These are phyloP conservation scores for Chrysochloris asiatica DNA, from an alignment of 2,113 vertebrate species.

Conservation along the genomic window DNA sequence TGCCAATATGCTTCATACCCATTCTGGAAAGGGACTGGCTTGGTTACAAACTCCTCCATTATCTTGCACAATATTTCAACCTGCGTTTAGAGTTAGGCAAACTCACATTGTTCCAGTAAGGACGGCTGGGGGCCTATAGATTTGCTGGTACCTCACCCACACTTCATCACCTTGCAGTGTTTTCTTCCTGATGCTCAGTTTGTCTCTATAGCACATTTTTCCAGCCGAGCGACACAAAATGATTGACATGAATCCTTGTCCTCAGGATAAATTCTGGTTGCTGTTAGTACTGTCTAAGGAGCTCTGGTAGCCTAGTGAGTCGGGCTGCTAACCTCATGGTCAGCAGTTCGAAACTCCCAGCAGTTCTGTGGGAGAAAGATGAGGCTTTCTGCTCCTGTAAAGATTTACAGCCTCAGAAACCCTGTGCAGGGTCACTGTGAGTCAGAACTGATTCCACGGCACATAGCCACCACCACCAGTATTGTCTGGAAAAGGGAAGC, in stretches of 20 bases:
- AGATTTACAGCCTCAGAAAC: too few relatives aligned
- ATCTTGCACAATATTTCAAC: background rate
- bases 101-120: background rate
- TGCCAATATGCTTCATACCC: background rate
- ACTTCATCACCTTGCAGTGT: fast-evolving
- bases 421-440: too few relatives aligned
- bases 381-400: too few relatives aligned
- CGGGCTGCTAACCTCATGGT: too few relatives aligned
- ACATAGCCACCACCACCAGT: too few relatives aligned
- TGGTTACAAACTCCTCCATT: background rate
- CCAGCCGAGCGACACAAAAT: background rate
- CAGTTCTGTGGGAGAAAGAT: too few relatives aligned
- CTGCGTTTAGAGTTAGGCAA: background rate
- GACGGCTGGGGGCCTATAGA: background rate
- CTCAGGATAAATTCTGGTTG: background rate
- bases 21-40: background rate
- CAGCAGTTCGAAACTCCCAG: too few relatives aligned
- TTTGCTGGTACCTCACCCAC: background rate
- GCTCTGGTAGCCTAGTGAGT: too few relatives aligned
- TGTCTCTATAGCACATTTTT: background rate
- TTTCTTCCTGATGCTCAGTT: background rate
- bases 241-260: background rate
- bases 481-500: background rate
- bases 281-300: too few relatives aligned
- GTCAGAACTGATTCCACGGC: too few relatives aligned